These are phyloP conservation scores for Strigamia crassipes DNA, from an alignment of 2,888 invertebrate species.

Conservation along the genomic window DNA sequence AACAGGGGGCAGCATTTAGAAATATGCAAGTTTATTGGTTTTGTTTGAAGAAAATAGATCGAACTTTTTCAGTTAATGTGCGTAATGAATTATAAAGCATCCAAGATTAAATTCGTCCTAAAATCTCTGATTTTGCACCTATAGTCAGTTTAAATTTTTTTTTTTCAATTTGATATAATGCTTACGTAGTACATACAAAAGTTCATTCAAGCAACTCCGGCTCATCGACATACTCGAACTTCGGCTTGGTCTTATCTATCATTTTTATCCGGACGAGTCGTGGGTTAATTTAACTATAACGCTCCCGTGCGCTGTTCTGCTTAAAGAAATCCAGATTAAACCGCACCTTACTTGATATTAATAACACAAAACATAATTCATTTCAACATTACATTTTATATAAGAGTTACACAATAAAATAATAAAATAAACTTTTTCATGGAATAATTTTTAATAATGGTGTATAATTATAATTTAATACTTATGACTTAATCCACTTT, in stretches of 20 bases:
- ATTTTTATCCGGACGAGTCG: constrained; percentile 85
- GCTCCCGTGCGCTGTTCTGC: constrained; percentile 84
- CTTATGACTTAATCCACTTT: no score
- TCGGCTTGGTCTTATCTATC: constrained; percentile 97
- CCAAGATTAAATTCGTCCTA: constrained; percentile 75
- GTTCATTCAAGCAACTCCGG: constrained; percentile 80
- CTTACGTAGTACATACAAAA: constrained; percentile 63
- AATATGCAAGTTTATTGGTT: no score
- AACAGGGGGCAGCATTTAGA: no score
- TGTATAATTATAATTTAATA: no score
- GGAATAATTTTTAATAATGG: neutral
- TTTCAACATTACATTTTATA: neutral
- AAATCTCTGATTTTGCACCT: constrained; percentile 76
- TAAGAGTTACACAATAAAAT: neutral
- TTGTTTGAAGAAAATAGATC: no score
- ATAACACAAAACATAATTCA: neutral
- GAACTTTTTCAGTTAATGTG: constrained; percentile 82
- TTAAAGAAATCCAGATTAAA: constrained; percentile 85
- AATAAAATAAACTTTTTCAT: neutral
- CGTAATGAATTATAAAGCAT: constrained; percentile 75
- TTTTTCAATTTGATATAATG: neutral
- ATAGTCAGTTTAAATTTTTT: constrained; percentile 60
- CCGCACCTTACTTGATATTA: constrained; percentile 84
- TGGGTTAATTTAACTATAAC: constrained; percentile 85
- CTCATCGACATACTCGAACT: constrained; percentile 81